Evolutionary conservation across 2,113 vertebrate species (phyloP).

Genomic region (Atlantisia rogersi): DNA sequence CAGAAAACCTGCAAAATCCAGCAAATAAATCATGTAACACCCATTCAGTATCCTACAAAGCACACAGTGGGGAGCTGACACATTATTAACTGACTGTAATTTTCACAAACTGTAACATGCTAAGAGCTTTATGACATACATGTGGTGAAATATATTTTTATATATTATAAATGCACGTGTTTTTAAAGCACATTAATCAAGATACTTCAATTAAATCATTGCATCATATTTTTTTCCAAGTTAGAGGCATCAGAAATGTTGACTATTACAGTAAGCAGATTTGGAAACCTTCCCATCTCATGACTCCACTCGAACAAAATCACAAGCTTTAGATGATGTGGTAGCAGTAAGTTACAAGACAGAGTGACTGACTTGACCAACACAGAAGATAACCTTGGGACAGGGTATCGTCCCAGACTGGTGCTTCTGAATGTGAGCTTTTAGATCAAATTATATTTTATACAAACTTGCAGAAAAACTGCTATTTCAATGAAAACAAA

Average conservation of each 20-base stretch:
- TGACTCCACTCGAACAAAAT: background rate
- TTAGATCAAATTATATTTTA: background rate
- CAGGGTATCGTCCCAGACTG: background rate
- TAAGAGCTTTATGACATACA: conserved; percentile 24
- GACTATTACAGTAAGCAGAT: background rate
- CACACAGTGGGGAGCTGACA: conserved; percentile 34
- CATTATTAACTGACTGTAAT: conserved; percentile 58
- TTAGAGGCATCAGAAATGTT: background rate
- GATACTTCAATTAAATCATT: background rate
- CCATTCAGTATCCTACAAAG: conserved; percentile 48
- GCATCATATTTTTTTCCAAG: background rate
- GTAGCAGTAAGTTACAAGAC: background rate
- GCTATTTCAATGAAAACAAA: background rate
- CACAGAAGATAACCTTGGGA: background rate
- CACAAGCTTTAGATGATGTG: background rate
- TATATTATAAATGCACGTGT: background rate
- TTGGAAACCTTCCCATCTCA: background rate
- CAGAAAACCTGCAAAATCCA: conserved; percentile 55
- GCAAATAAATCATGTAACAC: conserved; percentile 59
- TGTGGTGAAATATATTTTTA: conserved; percentile 23
- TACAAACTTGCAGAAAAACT: background rate
- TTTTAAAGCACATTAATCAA: background rate
- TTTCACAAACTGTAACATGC: conserved; percentile 39
- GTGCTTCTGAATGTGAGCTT: background rate
- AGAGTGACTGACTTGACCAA: background rate